Percentiles rank a stretch among this genome's conserved stretches.
Evolutionary conservation across 1,140 invertebrate species (phyloP).

Genomic region (Drepana arcuata): DNA sequence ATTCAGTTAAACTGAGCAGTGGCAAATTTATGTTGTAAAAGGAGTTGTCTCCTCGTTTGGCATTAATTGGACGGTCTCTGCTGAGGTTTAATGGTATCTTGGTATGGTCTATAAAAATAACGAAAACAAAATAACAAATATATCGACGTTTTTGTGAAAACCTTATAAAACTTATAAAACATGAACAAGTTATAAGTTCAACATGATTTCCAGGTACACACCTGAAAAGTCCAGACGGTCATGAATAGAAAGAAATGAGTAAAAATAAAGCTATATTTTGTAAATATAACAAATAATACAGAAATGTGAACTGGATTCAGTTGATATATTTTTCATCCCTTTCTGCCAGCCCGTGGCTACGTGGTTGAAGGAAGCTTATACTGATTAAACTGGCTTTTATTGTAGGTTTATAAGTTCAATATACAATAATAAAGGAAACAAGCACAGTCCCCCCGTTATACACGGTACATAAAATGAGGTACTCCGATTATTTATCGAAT

Average conservation of each 20-base stretch:
- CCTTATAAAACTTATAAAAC: neutral
- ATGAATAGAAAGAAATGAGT: neutral
- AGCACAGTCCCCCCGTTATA: too few relatives aligned
- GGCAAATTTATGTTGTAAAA: conserved; percentile 39
- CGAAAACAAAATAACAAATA: conserved; percentile 16
- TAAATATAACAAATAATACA: neutral
- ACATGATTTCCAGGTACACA: neutral
- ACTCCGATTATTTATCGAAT: too few relatives aligned
- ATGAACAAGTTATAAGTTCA: too few relatives aligned
- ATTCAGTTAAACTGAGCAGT: conserved; percentile 30
- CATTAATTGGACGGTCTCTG: conserved; percentile 32
- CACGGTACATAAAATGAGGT: too few relatives aligned
- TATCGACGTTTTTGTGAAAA: conserved; percentile 8
- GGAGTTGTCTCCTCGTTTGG: conserved; percentile 30
- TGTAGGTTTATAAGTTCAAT: too few relatives aligned
- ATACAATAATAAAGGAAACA: too few relatives aligned
- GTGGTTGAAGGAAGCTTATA: too few relatives aligned
- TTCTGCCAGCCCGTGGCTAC: too few relatives aligned
- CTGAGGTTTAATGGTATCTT: conserved; percentile 34
- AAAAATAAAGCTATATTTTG: neutral
- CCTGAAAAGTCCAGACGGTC: neutral
- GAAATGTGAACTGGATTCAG: too few relatives aligned
- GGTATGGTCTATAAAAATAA: conserved; percentile 26
- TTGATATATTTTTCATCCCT: too few relatives aligned
- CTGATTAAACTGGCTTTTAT: too few relatives aligned